Evolutionary conservation across 2,797 vertebrate genomes (phyloP).

Genomic region (Spinibarbus caldwelli): DNA sequence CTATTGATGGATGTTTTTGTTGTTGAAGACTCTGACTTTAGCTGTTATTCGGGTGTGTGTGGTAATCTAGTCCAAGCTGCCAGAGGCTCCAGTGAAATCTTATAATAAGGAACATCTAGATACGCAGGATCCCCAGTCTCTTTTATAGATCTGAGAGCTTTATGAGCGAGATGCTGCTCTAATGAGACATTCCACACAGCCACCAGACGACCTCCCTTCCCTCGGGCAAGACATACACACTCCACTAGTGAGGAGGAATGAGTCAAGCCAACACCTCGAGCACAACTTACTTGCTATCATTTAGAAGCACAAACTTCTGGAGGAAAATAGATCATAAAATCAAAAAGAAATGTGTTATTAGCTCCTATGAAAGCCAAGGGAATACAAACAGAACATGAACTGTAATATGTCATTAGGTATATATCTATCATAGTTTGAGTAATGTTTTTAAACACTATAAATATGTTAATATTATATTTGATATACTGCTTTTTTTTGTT

Average conservation of each 20-base stretch:
- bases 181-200: slow-evolving; percentile 35
- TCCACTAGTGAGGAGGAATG: not conserved
- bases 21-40: not conserved
- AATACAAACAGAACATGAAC: not conserved
- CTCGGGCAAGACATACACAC: not conserved
- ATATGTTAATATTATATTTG: not conserved
- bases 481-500: not conserved
- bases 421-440: too few species aligned
- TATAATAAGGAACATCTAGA: slow-evolving; percentile 19
- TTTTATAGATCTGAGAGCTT: slow-evolving; percentile 17
- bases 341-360: not conserved
- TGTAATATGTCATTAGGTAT: not conserved
- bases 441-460: not conserved
- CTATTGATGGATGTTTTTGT: not conserved
- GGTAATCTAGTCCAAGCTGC: not conserved
- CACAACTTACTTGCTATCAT: not conserved
- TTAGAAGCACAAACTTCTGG: not conserved
- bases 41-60: not conserved
- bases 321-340: not conserved
- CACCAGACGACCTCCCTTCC: not conserved
- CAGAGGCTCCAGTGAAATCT: slow-evolving; percentile 15
- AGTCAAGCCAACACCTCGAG: not conserved
- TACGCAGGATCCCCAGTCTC: not conserved
- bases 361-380: not conserved
- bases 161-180: slow-evolving; percentile 22